phyloP scores from a whole-genome alignment of 2,888 invertebrate genomes.

The Pachliopta kotzebuea region DNA sequence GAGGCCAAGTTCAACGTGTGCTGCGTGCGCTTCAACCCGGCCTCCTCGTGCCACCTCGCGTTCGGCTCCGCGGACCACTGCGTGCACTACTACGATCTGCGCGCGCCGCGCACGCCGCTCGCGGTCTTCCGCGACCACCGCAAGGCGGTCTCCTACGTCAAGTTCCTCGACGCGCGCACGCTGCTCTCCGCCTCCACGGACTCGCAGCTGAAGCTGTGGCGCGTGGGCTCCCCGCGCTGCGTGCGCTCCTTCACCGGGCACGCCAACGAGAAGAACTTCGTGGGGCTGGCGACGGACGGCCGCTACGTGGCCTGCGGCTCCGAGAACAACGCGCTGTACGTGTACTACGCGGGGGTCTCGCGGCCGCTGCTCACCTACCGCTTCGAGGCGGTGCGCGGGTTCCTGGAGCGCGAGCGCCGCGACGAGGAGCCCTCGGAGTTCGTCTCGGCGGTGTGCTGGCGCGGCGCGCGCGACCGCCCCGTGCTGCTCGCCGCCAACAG shows the following conservation, averaged over 20 bases:
- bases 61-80: constrained; percentile 98
- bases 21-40: constrained; percentile 88
- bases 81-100: constrained; percentile 96
- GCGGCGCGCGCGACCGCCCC: constrained; percentile 85
- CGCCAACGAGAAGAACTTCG: constrained; percentile 97
- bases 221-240: constrained; percentile 88
- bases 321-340: constrained; percentile 95
- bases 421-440: constrained; percentile 95
- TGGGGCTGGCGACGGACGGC: constrained; percentile 94
- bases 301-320: constrained; percentile 97
- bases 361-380: constrained; percentile 92
- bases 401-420: constrained; percentile 88
- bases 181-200: constrained; percentile 96
- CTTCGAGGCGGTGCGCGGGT: constrained; percentile 90
- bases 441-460: constrained; percentile 97
- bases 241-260: constrained; percentile 94
- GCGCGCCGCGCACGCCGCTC: constrained; percentile 90
- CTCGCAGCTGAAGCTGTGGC: constrained; percentile 95
- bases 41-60: constrained; percentile 91
- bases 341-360: constrained; percentile 94
- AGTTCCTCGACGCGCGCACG: constrained; percentile 91
- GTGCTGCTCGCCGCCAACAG: constrained; percentile 96
- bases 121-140: constrained; percentile 93
- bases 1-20: constrained; percentile 98
- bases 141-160: constrained; percentile 96